These are phyloP conservation scores for Olivierus martensii DNA, from an alignment of 1,140 invertebrate genomes.

Conservation along the genomic window DNA sequence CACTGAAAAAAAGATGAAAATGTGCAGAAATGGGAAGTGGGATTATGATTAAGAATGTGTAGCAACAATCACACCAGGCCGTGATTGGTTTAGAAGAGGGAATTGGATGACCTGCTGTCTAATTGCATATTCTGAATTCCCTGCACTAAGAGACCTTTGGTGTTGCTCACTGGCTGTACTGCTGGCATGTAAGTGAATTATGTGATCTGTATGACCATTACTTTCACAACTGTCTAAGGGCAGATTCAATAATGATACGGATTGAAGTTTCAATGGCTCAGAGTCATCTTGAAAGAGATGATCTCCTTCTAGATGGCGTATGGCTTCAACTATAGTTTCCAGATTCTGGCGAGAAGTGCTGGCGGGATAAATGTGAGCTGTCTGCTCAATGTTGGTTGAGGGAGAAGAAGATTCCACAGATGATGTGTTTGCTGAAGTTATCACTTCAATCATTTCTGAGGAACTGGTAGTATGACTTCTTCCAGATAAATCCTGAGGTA, in stretches of 20 bases:
- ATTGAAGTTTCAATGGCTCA: not conserved
- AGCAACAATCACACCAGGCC: conserved; percentile 21
- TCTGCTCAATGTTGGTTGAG: not conserved
- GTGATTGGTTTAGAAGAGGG: conserved; percentile 11
- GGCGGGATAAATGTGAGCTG: not conserved
- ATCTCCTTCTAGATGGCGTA: conserved; percentile 88
- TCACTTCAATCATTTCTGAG: not conserved
- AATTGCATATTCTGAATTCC: conserved; percentile 1
- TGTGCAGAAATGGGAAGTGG: not conserved
- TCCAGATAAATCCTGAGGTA: not conserved
- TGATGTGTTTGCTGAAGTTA: not conserved
- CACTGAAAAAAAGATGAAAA: not conserved
- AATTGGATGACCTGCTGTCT: conserved; percentile 16
- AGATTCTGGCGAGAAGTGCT: conserved; percentile 75
- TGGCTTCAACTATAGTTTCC: conserved; percentile 95
- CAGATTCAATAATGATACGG: not conserved
- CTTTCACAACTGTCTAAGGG: not conserved
- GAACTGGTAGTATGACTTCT: not conserved
- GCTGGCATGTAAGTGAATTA: not conserved
- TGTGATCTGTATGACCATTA: not conserved
- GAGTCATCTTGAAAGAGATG: conserved; percentile 46
- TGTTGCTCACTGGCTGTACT: not conserved
- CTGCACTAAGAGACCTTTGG: not conserved
- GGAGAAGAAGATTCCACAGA: not conserved
- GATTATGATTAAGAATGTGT: conserved; percentile 17